Evolutionary conservation across 2,797 vertebrate species (phyloP), one percentile per base, ranked within the genome.

Genomic region (Myotis vivesi): DNA sequence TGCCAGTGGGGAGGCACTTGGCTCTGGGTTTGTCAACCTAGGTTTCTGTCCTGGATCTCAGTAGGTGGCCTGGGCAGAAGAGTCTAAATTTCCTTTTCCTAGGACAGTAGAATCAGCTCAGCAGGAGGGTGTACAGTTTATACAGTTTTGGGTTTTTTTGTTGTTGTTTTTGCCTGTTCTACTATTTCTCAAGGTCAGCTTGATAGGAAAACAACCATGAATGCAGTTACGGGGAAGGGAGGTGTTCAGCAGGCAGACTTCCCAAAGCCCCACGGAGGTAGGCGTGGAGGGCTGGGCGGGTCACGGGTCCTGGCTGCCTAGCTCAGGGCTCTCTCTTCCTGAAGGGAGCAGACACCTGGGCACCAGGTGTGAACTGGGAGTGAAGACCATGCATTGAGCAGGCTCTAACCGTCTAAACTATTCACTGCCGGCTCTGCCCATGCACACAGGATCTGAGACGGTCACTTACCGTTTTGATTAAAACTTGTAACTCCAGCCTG

Each of bases 1-100:
- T 0, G 8, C 38, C 51, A 5, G 28, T 1, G 12, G 25, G 28
- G 12, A 9, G 7, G 55, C 0, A 0, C 19, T 6, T 2, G 8
- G n/a, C n/a, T 23, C 46, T 11, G 46, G 6, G 2, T 3, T 13
- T 41, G 36, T 25, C 6, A 51, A 28, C 4, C 4, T 28, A 9
- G n/a, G 62, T 66, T n/a, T 8, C 28, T 2, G 53, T 69, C 51
- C 44, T 8, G 62, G 53, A 2, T 28, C 55, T 64, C 17, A 25
- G 4, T 28, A 19, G 4, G 17, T 41, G 0, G 0, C 17, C 5
- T 22, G 16, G 69, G 69, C 44, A 5, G 28, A 25, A 9, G 8
- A 16, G 2, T 3, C 23, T 28, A 59, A 22, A 33, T 20, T 25
- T 19, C 36, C 41, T 10, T 5, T 49, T 30, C 55, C 69, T 23